phyloP scores from a whole-genome alignment of 1,140 invertebrate species.

The Zeugodacus cucurbitae region DNA sequence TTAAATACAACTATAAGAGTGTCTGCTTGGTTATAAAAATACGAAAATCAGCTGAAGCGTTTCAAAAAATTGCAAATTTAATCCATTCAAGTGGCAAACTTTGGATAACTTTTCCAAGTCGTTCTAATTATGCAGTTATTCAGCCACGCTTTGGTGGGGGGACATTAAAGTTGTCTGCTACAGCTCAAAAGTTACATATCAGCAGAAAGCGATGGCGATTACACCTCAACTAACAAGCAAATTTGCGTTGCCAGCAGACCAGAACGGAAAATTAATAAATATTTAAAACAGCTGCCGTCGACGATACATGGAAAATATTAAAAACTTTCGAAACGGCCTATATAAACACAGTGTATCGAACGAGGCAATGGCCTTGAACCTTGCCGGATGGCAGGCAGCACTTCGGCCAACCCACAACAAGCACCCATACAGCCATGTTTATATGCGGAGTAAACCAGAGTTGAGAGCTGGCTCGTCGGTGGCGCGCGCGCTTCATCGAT shows the following conservation, averaged over 20 bases:
- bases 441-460: neutral
- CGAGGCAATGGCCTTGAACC: neutral
- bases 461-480: neutral
- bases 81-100: neutral
- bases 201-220: neutral
- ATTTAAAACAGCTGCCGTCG: neutral
- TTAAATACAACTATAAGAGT: neutral
- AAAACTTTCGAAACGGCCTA: neutral
- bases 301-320: neutral
- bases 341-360: neutral
- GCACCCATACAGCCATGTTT: neutral
- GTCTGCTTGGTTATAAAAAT: neutral
- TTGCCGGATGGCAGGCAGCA: neutral
- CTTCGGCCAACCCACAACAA: neutral
- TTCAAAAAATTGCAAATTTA: neutral
- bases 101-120: neutral
- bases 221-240: neutral
- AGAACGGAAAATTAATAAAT: constrained; percentile 5
- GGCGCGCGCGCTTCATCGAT: neutral
- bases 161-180: neutral
- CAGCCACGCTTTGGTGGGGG: neutral
- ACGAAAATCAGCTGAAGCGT: neutral
- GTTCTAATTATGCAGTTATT: neutral
- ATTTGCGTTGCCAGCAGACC: neutral
- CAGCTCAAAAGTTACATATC: neutral